Conservation (phyloP, 2,797 vertebrate genomes). For the Argentina silus region DNA sequence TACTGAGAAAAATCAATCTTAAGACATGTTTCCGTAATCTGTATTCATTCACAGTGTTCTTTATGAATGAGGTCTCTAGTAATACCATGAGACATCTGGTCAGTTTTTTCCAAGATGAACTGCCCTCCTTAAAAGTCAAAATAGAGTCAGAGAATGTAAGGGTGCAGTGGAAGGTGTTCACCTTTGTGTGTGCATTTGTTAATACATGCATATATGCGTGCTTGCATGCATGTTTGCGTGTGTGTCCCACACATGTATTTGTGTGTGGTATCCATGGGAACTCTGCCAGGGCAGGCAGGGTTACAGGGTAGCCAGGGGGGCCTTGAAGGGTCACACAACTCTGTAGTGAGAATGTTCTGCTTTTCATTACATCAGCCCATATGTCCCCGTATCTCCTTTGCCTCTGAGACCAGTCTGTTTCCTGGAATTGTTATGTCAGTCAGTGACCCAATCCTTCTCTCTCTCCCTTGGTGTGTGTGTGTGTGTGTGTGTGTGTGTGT, state of each 20-base stretch:
- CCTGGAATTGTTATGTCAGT: conserved; percentile 71
- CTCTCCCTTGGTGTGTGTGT: background rate
- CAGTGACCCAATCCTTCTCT: conserved; percentile 51
- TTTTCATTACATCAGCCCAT: conserved; percentile 76
- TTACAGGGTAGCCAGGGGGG: conserved; percentile 43
- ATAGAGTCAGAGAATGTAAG: conserved; percentile 64
- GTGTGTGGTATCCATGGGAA: conserved; percentile 68
- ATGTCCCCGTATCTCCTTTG: conserved; percentile 63
- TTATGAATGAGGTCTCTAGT: conserved; percentile 57
- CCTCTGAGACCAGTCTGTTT: conserved; percentile 64
- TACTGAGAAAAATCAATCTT: background rate
- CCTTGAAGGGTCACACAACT: conserved; percentile 58
- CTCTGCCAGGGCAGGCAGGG: conserved; percentile 64
- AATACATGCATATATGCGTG: background rate
- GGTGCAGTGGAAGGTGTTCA: conserved; percentile 34
- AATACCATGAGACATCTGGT: conserved; percentile 67
- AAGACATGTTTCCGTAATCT: background rate
- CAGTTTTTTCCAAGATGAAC: conserved; percentile 61
- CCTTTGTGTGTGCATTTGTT: background rate
- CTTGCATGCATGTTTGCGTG: background rate
- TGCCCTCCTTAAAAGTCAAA: conserved; percentile 69
- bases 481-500: background rate
- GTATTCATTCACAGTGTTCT: conserved; percentile 44
- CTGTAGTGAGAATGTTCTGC: conserved; percentile 68
- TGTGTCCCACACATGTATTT: conserved; percentile 49